These are phyloP conservation scores for Lontra canadensis DNA, from an alignment of 2,113 vertebrate species.

Conservation along the genomic window DNA sequence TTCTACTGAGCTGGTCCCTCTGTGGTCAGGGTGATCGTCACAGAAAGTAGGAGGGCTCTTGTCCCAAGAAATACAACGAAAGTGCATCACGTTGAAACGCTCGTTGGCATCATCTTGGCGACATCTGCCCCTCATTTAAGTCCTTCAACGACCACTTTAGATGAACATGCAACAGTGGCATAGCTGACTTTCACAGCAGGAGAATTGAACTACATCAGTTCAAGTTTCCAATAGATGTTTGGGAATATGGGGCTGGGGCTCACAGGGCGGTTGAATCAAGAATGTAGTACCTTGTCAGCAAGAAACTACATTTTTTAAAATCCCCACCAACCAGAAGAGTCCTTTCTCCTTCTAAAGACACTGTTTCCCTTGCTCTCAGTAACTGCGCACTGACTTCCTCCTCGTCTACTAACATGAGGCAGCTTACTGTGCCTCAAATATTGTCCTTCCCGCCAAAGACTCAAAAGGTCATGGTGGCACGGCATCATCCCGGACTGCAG, in stretches of 20 bases:
- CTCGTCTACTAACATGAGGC: not conserved
- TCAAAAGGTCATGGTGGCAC: fast-evolving
- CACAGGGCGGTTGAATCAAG: not conserved
- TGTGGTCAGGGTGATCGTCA: not conserved
- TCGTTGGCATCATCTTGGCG: not conserved
- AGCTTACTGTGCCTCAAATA: not conserved
- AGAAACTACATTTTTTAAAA: not conserved
- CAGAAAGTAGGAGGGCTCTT: not conserved
- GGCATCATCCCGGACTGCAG: not conserved
- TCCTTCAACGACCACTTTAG: not conserved
- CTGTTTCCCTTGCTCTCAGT: not conserved
- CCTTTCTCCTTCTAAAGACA: not conserved
- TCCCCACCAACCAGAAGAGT: not conserved
- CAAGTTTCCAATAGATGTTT: not conserved
- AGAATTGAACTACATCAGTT: not conserved
- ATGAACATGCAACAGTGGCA: not conserved
- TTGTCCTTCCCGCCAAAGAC: not conserved
- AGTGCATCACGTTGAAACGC: not conserved
- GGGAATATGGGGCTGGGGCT: not conserved
- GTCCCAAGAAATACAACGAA: not conserved
- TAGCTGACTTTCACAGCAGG: not conserved
- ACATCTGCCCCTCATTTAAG: not conserved
- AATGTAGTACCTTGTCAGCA: not conserved
- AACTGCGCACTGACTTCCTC: not conserved
- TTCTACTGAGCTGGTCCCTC: not conserved